Evolutionary conservation across 2,888 invertebrate genomes (phyloP).

Genomic region (Chymomyza amoena): DNA sequence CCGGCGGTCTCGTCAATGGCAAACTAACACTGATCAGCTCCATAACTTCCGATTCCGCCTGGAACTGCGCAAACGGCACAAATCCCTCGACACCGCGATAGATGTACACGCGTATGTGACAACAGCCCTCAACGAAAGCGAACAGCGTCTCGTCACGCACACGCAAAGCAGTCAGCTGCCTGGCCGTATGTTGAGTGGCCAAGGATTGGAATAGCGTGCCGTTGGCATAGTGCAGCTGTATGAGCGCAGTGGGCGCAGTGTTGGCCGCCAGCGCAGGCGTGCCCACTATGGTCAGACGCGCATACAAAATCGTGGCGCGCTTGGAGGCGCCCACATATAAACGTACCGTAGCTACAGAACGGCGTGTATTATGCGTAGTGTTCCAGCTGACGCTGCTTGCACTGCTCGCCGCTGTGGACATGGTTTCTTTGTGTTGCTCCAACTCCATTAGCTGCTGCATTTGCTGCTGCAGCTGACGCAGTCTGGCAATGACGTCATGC

Average conservation of each 20-base stretch:
- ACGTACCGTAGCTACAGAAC: slow-evolving; percentile 44
- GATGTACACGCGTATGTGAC: slow-evolving; percentile 60
- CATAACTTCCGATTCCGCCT: slow-evolving; percentile 30
- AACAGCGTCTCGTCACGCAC: slow-evolving; percentile 80
- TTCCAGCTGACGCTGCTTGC: not conserved
- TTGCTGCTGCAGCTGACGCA: slow-evolving; percentile 55
- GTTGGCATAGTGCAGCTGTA: slow-evolving; percentile 76
- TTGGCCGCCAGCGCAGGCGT: slow-evolving; percentile 65
- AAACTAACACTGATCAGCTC: slow-evolving; percentile 54
- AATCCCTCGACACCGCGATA: slow-evolving; percentile 78
- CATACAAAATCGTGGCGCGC: slow-evolving; percentile 34
- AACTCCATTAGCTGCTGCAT: slow-evolving; percentile 16
- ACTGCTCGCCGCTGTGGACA: slow-evolving; percentile 7
- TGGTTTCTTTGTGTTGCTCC: slow-evolving; percentile 15
- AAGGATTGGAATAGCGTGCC: slow-evolving; percentile 81
- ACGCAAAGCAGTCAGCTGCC: slow-evolving; percentile 77
- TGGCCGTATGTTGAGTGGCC: slow-evolving; percentile 78
- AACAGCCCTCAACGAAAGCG: slow-evolving; percentile 78
- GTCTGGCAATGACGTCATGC: slow-evolving; percentile 54
- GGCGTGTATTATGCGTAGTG: slow-evolving; percentile 4
- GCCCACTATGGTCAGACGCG: slow-evolving; percentile 51
- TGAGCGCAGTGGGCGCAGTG: slow-evolving; percentile 42
- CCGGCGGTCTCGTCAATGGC: slow-evolving; percentile 27
- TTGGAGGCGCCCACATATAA: slow-evolving; percentile 38
- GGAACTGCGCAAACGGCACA: slow-evolving; percentile 66